phyloP scores from a whole-genome alignment of 2,113 vertebrate species.

The Rynchops niger region DNA sequence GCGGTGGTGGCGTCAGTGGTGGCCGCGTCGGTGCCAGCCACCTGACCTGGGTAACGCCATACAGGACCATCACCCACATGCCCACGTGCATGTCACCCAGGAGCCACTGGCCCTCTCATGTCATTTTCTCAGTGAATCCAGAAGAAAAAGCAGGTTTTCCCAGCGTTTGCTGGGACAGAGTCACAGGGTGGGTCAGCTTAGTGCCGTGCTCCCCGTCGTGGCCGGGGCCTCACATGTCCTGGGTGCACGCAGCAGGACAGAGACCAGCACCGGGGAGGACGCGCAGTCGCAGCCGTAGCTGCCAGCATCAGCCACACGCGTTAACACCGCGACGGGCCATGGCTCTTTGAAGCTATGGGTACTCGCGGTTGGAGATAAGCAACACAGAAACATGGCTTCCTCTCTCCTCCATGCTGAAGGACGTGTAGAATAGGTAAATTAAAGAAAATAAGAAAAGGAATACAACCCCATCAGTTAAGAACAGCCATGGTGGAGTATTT shows the following conservation, averaged over 20 bases:
- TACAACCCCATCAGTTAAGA: background rate
- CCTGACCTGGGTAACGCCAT: accelerated
- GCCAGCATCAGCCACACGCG: background rate
- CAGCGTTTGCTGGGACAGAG: background rate
- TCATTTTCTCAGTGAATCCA: background rate
- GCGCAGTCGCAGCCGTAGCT: accelerated
- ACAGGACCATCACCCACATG: accelerated
- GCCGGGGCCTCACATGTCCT: background rate
- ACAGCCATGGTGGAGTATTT: background rate
- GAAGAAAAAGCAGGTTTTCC: background rate
- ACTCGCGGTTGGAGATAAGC: background rate
- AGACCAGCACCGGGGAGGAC: background rate
- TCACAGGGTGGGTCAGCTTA: background rate
- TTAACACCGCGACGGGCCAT: accelerated
- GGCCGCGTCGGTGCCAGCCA: accelerated
- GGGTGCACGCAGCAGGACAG: background rate
- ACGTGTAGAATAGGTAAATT: slow-evolving; percentile 1
- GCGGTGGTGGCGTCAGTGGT: accelerated
- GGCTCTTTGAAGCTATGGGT: background rate
- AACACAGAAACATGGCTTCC: background rate
- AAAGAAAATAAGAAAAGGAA: slow-evolving; percentile 6
- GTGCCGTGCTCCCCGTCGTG: background rate
- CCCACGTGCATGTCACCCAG: accelerated
- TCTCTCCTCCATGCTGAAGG: slow-evolving; percentile 27
- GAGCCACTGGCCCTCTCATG: background rate